Conservation (phyloP, 2,113 vertebrate species). For the Psophia crepitans region DNA sequence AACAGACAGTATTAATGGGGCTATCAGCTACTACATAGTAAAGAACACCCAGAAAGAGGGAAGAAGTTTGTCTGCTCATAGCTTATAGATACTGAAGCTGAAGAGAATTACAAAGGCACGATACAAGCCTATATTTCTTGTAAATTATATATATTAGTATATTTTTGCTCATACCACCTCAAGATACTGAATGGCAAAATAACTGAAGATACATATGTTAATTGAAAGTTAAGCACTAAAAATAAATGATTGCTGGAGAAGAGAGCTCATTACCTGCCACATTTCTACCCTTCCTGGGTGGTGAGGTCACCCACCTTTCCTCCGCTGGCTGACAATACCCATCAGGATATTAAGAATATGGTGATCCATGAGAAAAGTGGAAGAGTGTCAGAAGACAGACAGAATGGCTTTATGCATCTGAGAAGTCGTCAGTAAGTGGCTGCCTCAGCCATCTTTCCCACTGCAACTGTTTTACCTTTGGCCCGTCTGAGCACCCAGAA, state of each 20-base stretch:
- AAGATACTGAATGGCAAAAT: slow-evolving; percentile 20
- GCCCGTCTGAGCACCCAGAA: not conserved
- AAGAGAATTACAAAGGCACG: slow-evolving; percentile 41
- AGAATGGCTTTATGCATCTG: not conserved
- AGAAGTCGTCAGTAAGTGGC: not conserved
- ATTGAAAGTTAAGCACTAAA: not conserved
- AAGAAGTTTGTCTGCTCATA: not conserved
- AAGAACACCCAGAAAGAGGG: slow-evolving; percentile 1
- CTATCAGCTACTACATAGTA: slow-evolving; percentile 2
- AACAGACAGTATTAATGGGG: slow-evolving; percentile 2
- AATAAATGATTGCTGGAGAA: not conserved
- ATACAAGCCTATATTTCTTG: slow-evolving; percentile 45
- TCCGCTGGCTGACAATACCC: not conserved
- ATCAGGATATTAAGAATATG: not conserved
- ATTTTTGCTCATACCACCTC: slow-evolving; percentile 14
- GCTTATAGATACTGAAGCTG: slow-evolving; percentile 5
- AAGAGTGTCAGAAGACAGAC: not conserved
- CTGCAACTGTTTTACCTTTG: not conserved
- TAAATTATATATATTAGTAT: slow-evolving; percentile 42
- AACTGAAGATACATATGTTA: not conserved
- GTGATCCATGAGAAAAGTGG: not conserved
- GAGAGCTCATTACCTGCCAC: not conserved
- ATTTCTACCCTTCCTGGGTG: not conserved
- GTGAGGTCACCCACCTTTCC: not conserved
- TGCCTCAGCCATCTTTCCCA: not conserved